Evolutionary conservation across 2,113 vertebrate genomes (phyloP), one percentile per base, ranked within the genome.

Genomic region (Aix galericulata): DNA sequence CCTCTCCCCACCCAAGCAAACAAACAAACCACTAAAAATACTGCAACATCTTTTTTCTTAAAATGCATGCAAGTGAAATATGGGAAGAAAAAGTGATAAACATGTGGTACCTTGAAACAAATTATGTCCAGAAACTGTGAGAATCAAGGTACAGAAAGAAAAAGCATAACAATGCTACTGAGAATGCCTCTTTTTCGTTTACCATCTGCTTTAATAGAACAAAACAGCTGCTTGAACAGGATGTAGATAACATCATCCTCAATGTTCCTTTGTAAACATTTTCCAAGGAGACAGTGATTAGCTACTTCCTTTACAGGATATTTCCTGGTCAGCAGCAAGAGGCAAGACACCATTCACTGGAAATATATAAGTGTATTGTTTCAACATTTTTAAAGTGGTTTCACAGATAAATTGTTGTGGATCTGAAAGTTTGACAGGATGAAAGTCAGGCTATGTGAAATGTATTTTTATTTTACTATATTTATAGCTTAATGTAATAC

Each of bases 201-300:
- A 55, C 26, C 66, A 27, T 88, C 71, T 86, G 77, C 90, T 93
- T 71, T 81, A 71, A 81, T 29, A 86, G 75, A 94, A 79, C 55
- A 90, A 88, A 95, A 52, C 82, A 94, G 79, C 91, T 94, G 64
- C 62, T 94, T 92, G 85, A 83, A 91, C 63, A 93, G 91, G 86
- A 96, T 85, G 81, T 83, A 95, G 96, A 96, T 96, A 87, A 88
- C 72, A 88, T 93, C 90, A 89, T 86, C 72, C 79, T 34, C 93
- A 86, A 82, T 3, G 8, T 76, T 44, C 82, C 46, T 92, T 75
- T 91, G 91, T 95, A 87, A 94, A 95, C 82, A 84, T 93, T 95
- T 87, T 95, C 94, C 89, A 96, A 94, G 83, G 91, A 92, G 82
- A 71, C 63, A 74, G 92, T 82, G 68, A 96, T 94, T 95, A 95